Base-by-base conservation (phyloP, 1,140 invertebrate species). In the Zaprionus nigranus region DNA sequence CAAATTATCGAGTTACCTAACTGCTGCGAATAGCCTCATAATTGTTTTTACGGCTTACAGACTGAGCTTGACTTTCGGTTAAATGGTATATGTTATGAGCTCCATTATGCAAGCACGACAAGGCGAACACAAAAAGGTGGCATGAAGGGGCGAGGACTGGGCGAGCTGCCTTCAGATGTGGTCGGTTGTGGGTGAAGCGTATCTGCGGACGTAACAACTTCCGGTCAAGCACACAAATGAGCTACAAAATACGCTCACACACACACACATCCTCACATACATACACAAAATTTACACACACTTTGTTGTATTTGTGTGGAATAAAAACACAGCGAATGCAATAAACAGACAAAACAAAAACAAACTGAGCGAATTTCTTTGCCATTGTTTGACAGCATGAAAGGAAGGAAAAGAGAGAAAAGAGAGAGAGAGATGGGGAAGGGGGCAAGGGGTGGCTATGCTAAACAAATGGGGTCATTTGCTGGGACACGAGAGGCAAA, bases 161-260 rank as follows among this genome's bases (percentile, higher is more conserved):
- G 30, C 30, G 9, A 34, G 30, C 5, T 2, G 24, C 43, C 7
- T 72, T 38, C 26, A 30, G 64, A 69, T 66, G 82, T 54, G 54
- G 68, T 62, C 24, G 36, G 12, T 20, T 28, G 46, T 24, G 22
- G 46, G 46, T 20, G 46, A 5, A 51, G 46, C 20, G 65, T 82
- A 75, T 81, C 69, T 81, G 71, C 69, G 68, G 56, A 76, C 56
- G 65, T 74, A 73, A 86, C 80, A 77, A 83, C 79, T 75, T 87
- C 77, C 77, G 84, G 81, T 65, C 73, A 83, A 78, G 66, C 73
- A 84, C 77, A 81, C 77, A 83, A 83, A 83, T 84, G 81, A 84
- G 78, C 78, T 84, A 78, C 73, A 69, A 75, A 77, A 62, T 62
- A 69, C 80, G 59, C 53, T 7, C 40, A 63, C 36, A 49, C 40